These are phyloP conservation scores for Lonchura striata DNA, from an alignment of 2,113 vertebrate genomes.

Conservation along the genomic window DNA sequence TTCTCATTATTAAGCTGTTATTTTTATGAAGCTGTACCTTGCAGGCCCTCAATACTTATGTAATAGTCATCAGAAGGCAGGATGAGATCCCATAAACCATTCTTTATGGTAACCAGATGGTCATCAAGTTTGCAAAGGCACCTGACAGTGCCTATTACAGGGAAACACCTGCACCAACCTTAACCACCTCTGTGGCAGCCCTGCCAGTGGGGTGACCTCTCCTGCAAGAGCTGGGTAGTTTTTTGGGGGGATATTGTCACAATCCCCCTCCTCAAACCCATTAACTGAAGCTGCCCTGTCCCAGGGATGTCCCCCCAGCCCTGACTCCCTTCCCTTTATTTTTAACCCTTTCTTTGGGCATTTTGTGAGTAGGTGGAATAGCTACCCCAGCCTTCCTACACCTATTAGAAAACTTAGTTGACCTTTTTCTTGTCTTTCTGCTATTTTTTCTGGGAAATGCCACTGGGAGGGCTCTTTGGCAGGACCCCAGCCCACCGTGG, in stretches of 20 bases:
- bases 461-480: not conserved
- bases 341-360: not conserved
- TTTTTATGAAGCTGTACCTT: constrained; percentile 55
- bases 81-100: constrained; percentile 50
- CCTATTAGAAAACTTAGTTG: not conserved
- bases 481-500: not conserved
- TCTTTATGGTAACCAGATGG: constrained; percentile 63
- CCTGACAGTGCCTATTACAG: constrained; percentile 5
- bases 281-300: not conserved
- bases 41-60: constrained; percentile 8
- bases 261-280: not conserved
- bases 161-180: constrained; percentile 3
- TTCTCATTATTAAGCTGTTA: constrained; percentile 61
- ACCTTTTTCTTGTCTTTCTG: not conserved
- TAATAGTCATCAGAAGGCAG: constrained; percentile 30
- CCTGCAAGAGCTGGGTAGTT: not conserved
- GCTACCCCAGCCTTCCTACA: not conserved
- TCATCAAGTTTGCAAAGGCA: constrained; percentile 17
- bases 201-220: not conserved
- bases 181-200: not conserved
- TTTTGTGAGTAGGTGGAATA: not conserved
- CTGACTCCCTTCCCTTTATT: not conserved
- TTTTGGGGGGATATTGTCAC: not conserved
- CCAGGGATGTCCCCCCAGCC: not conserved
- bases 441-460: not conserved